Evolutionary conservation across 1,140 invertebrate genomes (phyloP), one percentile per base, ranked within the genome.

Genomic region (Polypedilum pembai): DNA sequence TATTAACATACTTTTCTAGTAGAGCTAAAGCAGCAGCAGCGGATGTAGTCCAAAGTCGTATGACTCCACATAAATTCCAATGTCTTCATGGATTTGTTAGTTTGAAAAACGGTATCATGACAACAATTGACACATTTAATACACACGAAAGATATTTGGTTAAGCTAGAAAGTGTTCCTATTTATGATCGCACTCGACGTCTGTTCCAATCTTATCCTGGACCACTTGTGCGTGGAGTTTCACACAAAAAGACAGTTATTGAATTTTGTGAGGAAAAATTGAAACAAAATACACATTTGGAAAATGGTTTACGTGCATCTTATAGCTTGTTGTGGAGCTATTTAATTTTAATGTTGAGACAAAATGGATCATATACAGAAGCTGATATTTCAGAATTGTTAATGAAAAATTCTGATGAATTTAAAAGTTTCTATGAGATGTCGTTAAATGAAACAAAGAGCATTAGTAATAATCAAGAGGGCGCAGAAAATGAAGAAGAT

Each of bases 201-300:
- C 73, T 82, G 74, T 76, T 75, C 73, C 76, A 78, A 75, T 74
- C 79, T 24, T 82, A 80, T 76, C 85, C 85, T 3, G 85, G 85
- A 0, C 85, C 85, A 7, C 73, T 86, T 76, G 79, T 84, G 17
- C 92, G 91, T 75, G 92, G 90, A 10, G 88, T 93, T 56, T 95
- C 94, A n/a, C 95, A 98, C 82, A 97, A 96, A 84, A 94, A 94
- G 81, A 94, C 92, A 76, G 92, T 98, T 24, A 91, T 95, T 65
- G 90, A 92, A 79, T 97, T 95, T 84, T 97, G 95, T 81, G 88
- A 90, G 79, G 83, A 85, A 72, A 93, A 93, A 83, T 91, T 92
- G 73, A 83, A 83, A 8, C 73, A 80, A 74, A 80, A 79, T 41
- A 80, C 80, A n/a, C 20, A 69, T 8, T 8, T 72, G 7, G 74